These are phyloP conservation scores for Folsomia manolachei DNA, from an alignment of 2,888 invertebrate genomes.

Conservation along the genomic window DNA sequence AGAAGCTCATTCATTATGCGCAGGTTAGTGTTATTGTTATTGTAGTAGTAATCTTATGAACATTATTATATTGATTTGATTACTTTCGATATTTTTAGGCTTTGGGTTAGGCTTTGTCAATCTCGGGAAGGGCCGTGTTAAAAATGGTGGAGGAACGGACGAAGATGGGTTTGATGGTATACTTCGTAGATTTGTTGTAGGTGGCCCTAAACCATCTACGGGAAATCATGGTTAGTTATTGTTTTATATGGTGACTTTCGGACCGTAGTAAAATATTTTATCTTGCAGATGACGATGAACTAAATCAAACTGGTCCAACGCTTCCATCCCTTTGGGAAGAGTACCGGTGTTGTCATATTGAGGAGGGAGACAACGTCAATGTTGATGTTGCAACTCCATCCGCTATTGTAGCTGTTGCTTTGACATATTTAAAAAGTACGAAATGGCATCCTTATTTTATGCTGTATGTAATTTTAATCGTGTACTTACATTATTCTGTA, in stretches of 20 bases:
- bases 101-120: constrained; percentile 50
- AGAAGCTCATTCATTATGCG: constrained; percentile 49
- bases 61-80: not conserved
- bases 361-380: constrained; percentile 50
- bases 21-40: constrained; percentile 32
- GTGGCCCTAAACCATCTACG: constrained; percentile 48
- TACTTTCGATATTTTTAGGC: constrained; percentile 25
- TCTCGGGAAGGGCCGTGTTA: constrained; percentile 44
- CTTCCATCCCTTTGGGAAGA: constrained; percentile 51
- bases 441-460: not conserved
- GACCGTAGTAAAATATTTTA: not conserved
- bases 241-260: not conserved
- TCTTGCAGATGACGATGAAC: constrained; percentile 39
- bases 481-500: constrained; percentile 4
- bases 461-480: not conserved
- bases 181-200: constrained; percentile 49
- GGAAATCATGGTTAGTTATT: constrained; percentile 20
- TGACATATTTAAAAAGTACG: constrained; percentile 48
- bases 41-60: not conserved
- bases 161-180: constrained; percentile 50
- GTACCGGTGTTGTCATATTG: constrained; percentile 50
- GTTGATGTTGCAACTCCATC: constrained; percentile 50
- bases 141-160: constrained; percentile 31
- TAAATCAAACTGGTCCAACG: constrained; percentile 44
- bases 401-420: constrained; percentile 48